A percentile compares a stretch with the other conserved stretches of the same genome.
Conservation (phyloP, 2,888 invertebrate species). For the Drosophila peninsularis region DNA sequence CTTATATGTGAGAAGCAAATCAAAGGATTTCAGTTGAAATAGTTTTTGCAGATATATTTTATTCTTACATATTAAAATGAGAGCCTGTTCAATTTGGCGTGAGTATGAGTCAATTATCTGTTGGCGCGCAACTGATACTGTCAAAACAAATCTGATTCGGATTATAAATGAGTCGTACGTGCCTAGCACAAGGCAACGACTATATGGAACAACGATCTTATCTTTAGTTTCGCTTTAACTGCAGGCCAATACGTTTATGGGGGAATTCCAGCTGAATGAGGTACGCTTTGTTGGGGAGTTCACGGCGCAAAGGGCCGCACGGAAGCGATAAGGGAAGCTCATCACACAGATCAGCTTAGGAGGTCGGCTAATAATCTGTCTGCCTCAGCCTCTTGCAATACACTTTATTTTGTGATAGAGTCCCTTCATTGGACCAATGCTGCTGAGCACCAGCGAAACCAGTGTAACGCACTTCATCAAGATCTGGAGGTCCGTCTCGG, state of each 20-base stretch:
- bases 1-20: too few species aligned
- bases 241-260: not conserved
- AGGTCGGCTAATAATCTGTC: not conserved
- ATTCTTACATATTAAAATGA: not conserved
- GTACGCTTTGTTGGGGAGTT: slow-evolving; percentile 1
- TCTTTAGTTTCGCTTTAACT: slow-evolving; percentile 15
- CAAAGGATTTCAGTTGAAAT: not conserved
- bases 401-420: slow-evolving; percentile 62
- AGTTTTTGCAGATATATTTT: not conserved
- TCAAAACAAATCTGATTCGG: slow-evolving; percentile 13
- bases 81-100: not conserved
- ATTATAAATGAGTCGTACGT: slow-evolving; percentile 8
- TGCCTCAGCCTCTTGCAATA: slow-evolving; percentile 56
- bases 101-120: not conserved
- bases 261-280: not conserved
- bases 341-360: not conserved
- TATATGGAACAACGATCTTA: slow-evolving; percentile 15
- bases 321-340: slow-evolving; percentile 31
- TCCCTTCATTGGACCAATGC: slow-evolving; percentile 77
- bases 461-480: slow-evolving; percentile 81
- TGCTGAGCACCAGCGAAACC: slow-evolving; percentile 72
- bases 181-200: slow-evolving; percentile 4
- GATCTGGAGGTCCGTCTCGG: slow-evolving; percentile 64
- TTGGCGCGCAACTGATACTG: slow-evolving; percentile 9
- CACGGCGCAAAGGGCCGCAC: not conserved